Percentiles rank a stretch among this genome's conserved stretches.
Conservation (phyloP, 2,113 vertebrate genomes). For the Ciconia boyciana region DNA sequence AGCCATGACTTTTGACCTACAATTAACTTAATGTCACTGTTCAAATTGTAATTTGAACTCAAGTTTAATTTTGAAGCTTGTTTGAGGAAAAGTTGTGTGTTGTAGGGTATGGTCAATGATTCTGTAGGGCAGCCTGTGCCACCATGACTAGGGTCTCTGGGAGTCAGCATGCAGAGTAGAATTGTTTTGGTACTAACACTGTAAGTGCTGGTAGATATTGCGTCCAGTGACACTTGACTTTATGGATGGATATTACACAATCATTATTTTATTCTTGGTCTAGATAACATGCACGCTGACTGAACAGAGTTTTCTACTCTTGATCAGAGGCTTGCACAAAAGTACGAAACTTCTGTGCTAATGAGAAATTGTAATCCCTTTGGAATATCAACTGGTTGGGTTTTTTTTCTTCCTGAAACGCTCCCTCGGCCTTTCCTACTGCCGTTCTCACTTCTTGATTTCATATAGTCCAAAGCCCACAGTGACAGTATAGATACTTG, state of each 20-base stretch:
- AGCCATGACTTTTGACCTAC: not conserved
- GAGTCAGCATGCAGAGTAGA: not conserved
- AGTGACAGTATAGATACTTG: not conserved
- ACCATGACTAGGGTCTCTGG: not conserved
- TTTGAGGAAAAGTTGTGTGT: not conserved
- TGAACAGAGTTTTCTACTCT: not conserved
- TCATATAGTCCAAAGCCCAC: not conserved
- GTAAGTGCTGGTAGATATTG: not conserved
- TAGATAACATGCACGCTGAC: not conserved
- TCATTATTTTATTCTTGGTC: not conserved
- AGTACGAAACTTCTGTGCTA: not conserved
- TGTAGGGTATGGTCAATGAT: not conserved
- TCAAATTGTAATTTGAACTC: not conserved
- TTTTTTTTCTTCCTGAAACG: not conserved
- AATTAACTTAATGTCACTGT: not conserved
- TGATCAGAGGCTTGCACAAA: not conserved
- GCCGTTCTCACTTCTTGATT: not conserved
- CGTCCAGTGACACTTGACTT: fast-evolving
- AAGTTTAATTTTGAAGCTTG: not conserved
- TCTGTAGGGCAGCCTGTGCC: not conserved
- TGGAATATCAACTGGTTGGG: not conserved
- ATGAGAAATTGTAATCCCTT: not conserved
- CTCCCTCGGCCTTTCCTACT: not conserved
- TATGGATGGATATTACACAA: not conserved
- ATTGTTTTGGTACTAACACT: not conserved